Percentiles rank a stretch among this genome's conserved stretches.
phyloP scores from a whole-genome alignment of 2,888 invertebrate species.

The Augiades crinisus region DNA sequence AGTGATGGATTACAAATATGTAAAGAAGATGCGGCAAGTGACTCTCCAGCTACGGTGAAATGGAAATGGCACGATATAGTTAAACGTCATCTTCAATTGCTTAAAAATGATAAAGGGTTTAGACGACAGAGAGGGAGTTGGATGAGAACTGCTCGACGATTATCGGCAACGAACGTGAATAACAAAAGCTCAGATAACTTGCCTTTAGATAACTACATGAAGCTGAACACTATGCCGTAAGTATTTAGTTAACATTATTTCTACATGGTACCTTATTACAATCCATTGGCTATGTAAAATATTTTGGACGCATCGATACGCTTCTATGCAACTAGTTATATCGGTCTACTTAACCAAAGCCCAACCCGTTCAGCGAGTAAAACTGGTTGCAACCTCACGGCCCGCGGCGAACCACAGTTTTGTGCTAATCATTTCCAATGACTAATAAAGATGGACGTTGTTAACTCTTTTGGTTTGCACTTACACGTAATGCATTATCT shows the following conservation, averaged over 20 bases:
- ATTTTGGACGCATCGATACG: conserved; percentile 41
- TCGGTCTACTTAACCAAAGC: conserved; percentile 53
- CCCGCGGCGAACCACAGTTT: conserved; percentile 46
- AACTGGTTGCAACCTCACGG: conserved; percentile 58
- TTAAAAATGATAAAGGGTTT: conserved; percentile 74
- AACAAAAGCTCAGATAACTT: conserved; percentile 57
- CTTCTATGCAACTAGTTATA: conserved; percentile 44
- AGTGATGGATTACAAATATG: conserved; percentile 77
- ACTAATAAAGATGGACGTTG: conserved; percentile 39
- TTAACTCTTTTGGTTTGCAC: conserved; percentile 39
- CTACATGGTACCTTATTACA: conserved; percentile 4
- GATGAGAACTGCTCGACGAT: conserved; percentile 70
- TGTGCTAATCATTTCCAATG: conserved; percentile 54
- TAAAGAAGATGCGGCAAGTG: conserved; percentile 77
- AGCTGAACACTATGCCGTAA: conserved; percentile 74
- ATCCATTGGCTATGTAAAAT: conserved; percentile 19
- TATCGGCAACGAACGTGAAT: conserved; percentile 61
- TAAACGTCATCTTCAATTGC: conserved; percentile 70
- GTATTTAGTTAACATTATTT: conserved; percentile 39
- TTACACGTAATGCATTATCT: conserved; percentile 27
- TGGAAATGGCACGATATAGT: conserved; percentile 80
- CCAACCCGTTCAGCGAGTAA: conserved; percentile 50
- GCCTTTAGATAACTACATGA: conserved; percentile 68
- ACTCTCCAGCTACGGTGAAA: conserved; percentile 74
- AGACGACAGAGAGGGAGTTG: conserved; percentile 73